A percentile compares a stretch with the other conserved stretches of the same genome.
Conservation (phyloP, 2,113 vertebrate species). For the Amblyornis subalaris region DNA sequence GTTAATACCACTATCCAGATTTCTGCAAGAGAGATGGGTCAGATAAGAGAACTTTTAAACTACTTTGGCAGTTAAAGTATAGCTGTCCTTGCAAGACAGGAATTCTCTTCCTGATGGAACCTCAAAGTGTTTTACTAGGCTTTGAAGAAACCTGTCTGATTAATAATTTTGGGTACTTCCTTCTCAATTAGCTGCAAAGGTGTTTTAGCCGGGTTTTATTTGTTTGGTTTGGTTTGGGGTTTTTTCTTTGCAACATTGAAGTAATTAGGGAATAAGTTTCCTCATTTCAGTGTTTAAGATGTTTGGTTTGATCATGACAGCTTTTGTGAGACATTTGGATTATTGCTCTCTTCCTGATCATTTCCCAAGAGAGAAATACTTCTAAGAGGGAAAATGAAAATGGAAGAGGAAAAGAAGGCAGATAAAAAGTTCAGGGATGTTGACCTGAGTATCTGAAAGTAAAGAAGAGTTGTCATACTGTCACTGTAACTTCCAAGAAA, state of each 20-base stretch:
- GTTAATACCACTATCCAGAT: background rate
- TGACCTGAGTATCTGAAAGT: background rate
- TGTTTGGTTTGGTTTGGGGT: accelerated
- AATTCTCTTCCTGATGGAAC: background rate
- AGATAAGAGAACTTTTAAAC: background rate
- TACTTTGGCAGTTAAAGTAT: background rate
- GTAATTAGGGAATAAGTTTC: background rate
- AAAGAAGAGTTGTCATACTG: background rate
- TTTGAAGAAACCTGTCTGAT: background rate
- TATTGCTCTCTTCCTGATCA: background rate
- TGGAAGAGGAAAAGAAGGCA: background rate
- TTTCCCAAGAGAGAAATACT: background rate
- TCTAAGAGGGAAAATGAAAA: background rate
- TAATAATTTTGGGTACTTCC: background rate
- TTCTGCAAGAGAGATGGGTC: background rate
- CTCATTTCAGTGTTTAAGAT: background rate
- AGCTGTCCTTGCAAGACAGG: background rate
- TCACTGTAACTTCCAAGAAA: background rate
- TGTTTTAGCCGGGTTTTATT: background rate
- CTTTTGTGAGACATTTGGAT: background rate
- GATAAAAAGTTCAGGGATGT: background rate
- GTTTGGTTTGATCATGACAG: background rate
- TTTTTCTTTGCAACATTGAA: background rate
- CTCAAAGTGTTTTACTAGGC: background rate
- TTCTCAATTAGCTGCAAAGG: background rate